Conservation (phyloP, 35 echinoderm and acorn worm genomes). For the Apostichopus californicus region DNA sequence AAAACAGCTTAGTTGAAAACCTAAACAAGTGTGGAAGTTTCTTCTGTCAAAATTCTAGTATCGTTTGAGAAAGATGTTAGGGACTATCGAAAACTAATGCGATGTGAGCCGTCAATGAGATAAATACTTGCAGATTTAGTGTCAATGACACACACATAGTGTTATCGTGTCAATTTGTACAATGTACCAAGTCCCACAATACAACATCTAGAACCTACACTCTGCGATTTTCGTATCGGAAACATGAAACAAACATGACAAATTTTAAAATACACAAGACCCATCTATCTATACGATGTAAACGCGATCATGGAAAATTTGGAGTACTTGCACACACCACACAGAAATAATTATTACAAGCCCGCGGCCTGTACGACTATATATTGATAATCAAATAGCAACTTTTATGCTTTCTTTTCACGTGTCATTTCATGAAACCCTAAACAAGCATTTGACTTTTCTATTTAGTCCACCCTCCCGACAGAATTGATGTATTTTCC, state of each 20-base stretch:
- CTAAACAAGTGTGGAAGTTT: too few relatives aligned
- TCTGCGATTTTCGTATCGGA: background rate
- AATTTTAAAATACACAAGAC: background rate
- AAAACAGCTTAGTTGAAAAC: too few relatives aligned
- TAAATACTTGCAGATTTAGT: too few relatives aligned
- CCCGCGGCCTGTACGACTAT: background rate
- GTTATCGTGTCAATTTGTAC: too few relatives aligned
- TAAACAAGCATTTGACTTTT: constrained; percentile 3
- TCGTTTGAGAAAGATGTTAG: too few relatives aligned
- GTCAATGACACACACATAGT: too few relatives aligned
- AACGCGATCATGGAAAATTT: too few relatives aligned
- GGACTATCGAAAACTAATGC: too few relatives aligned
- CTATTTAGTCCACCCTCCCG: background rate
- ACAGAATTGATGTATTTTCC: constrained; percentile 27
- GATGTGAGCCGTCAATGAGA: too few relatives aligned
- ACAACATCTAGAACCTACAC: too few relatives aligned
- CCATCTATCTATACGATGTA: background rate
- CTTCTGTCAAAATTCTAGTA: too few relatives aligned
- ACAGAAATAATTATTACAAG: background rate
- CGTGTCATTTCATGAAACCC: constrained; percentile 11
- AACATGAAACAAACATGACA: constrained; percentile 3
- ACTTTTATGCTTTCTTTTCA: background rate
- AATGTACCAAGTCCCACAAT: too few relatives aligned
- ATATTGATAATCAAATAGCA: constrained; percentile 9
- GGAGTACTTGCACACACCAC: background rate